Base-by-base conservation (phyloP, 2,888 invertebrate species). In the Plebejus argus region DNA sequence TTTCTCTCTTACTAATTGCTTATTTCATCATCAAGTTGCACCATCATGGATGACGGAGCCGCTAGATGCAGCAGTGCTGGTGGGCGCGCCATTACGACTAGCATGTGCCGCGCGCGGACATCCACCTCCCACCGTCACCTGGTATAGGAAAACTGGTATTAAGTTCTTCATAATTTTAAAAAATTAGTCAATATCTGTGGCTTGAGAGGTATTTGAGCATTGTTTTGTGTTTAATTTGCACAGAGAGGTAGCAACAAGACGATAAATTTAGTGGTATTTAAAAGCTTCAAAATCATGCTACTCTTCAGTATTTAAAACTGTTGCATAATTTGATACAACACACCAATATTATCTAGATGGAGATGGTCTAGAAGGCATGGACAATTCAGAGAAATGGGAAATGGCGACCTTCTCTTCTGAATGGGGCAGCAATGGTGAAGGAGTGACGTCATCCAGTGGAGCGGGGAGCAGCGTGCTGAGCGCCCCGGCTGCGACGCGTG, bases 71-170 rank as follows among this genome's bases (percentile, higher is more conserved):
- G 96, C 96, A 78, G 96, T 96, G 79, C 94, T 97, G 83, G 93
- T 96, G 35, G 97, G 97, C 77, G 96, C 96, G 82, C 95, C 96
- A 78, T 94, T 97, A 80, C 93, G 94, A 78, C 92, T 97, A 82
- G 95, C 96, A 84, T 98, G 97, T 86, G 95, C 95, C 79, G 97
- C 97, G 3, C 95, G 95, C 80, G 97, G 97, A 61, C 96, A 96
- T 89, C 98, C 97, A 18, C 89, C 94, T 80, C 97, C 97, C 15
- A 86, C 91, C 79, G 93, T 96, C 83, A 91, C 92, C 66, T 96
- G 96, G 96, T 94, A 95, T 82, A 95, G 96, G 84, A 96, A 95
- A 72, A 83, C 87, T 23, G 88, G 89, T 88, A n/a, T n/a, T n/a
- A 77, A 81, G 84, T 45, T 45, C 8, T n/a, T 72, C 7, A 3